Base-by-base conservation (phyloP, 2,113 vertebrate species). In the Corapipo altera region DNA sequence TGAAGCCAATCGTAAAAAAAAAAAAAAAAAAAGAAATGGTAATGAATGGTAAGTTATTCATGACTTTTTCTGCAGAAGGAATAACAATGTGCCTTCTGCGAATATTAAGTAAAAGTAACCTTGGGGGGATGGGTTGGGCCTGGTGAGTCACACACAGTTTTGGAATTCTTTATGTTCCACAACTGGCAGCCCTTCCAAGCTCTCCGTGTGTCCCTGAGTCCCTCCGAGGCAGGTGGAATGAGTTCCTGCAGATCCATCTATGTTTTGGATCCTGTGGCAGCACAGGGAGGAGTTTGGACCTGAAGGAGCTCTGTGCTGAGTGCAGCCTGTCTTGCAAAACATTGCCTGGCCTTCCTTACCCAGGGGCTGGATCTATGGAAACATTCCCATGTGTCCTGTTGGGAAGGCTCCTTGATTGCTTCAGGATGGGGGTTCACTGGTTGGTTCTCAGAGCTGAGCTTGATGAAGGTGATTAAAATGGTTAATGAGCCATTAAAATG, bases 1-100 rank as follows among this genome's bases (percentile, higher is more conserved):
- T 72, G 49, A 90, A 94, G 51, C 83, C 54, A 85, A 41, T 16
- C 43, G 69, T n/a, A 9, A 79, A 93, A 89, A 72, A 69, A 57
- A 57, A 27, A 67, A 66, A n/a, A n/a, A n/a, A n/a, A 14, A 6
- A 55, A 14, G 57, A 30, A 15, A n/a, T 32, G 35, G 70, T 91
- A 92, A 96, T 71, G 81, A 93, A 96, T 89, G 73, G 55, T 93
- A 94, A 96, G 84, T 91, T 97, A 96, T 96, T 95, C 85, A 94
- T 85, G 16, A 85, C 82, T 67, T 92, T 93, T 92, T 94, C 43
- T 76, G 61, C 90, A 51, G 72, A 74, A 89, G 70, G 86, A 96
- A 87, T 54, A 93, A 96, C 89, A 85, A 78, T 79, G 87, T 91
- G 70, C 75, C 77, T 93, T 95, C 89, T 88, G 94, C 94, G 94